These are phyloP conservation scores for Myotis vivesi DNA, from an alignment of 2,797 vertebrate genomes.

Conservation along the genomic window DNA sequence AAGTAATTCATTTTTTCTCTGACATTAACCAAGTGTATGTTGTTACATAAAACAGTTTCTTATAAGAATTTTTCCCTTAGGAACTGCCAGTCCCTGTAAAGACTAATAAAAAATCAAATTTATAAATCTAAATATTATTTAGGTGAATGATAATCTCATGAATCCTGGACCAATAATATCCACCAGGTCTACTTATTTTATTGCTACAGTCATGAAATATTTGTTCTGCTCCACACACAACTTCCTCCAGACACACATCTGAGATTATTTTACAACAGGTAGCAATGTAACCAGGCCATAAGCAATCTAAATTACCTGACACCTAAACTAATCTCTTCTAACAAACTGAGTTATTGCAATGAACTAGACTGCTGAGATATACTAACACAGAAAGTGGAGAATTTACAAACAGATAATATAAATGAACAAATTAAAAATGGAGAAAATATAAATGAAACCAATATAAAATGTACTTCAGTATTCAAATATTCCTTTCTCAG, in stretches of 20 bases:
- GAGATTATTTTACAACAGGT: not conserved
- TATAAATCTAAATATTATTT: slow-evolving; percentile 10
- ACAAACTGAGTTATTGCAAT: not conserved
- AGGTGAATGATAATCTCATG: not conserved
- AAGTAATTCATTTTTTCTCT: not conserved
- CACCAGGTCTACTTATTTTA: not conserved
- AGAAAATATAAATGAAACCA: slow-evolving; percentile 2
- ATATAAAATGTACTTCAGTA: not conserved
- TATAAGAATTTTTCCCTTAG: not conserved
- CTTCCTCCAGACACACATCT: not conserved
- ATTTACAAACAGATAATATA: not conserved
- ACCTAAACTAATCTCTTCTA: not conserved
- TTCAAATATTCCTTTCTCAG: not conserved
- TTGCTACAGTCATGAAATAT: not conserved
- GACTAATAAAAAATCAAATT: slow-evolving; percentile 45
- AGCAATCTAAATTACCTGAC: not conserved
- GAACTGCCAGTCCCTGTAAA: not conserved
- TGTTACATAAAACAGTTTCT: slow-evolving; percentile 6
- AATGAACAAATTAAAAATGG: slow-evolving; percentile 5
- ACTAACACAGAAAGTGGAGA: not conserved
- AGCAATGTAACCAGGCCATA: not conserved
- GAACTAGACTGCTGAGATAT: not conserved
- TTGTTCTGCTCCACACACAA: not conserved
- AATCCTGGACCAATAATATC: not conserved
- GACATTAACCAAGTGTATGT: not conserved